These are phyloP conservation scores for Alsophila aescularia DNA, from an alignment of 2,888 invertebrate genomes.

Conservation along the genomic window DNA sequence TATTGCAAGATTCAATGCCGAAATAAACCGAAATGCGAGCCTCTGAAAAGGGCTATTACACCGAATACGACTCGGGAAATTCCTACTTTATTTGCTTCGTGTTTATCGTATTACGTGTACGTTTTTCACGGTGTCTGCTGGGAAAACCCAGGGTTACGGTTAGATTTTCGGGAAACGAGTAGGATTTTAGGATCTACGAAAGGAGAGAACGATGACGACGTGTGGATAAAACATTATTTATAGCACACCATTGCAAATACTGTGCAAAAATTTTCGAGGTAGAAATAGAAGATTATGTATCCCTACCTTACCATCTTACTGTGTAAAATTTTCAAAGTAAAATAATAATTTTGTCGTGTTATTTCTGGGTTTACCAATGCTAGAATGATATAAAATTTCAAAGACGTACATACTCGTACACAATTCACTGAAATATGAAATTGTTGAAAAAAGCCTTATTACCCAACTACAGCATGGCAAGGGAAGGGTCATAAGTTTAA, in stretches of 20 bases:
- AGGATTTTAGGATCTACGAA: constrained; percentile 44
- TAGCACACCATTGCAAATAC: constrained; percentile 20
- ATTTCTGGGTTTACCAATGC: no score
- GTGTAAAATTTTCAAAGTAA: no score
- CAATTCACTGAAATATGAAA: no score
- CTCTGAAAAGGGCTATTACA: constrained; percentile 20
- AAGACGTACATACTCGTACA: no score
- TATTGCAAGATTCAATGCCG: background rate
- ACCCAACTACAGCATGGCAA: no score
- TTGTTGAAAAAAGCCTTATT: no score
- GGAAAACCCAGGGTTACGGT: constrained; percentile 37
- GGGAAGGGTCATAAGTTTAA: no score
- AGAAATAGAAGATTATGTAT: no score
- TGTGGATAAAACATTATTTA: constrained; percentile 47
- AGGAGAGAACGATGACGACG: constrained; percentile 4
- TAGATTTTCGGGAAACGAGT: constrained; percentile 37
- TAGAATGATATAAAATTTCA: no score
- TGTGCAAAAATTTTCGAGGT: background rate
- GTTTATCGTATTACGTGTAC: constrained; percentile 36
- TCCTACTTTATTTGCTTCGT: constrained; percentile 30
- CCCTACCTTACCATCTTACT: no score
- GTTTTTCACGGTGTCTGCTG: constrained; percentile 38
- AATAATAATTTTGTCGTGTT: no score
- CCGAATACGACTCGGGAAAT: constrained; percentile 25
- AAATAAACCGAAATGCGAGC: constrained; percentile 9